phyloP scores from a whole-genome alignment of 2,888 invertebrate species.

The Panopea generosa region DNA sequence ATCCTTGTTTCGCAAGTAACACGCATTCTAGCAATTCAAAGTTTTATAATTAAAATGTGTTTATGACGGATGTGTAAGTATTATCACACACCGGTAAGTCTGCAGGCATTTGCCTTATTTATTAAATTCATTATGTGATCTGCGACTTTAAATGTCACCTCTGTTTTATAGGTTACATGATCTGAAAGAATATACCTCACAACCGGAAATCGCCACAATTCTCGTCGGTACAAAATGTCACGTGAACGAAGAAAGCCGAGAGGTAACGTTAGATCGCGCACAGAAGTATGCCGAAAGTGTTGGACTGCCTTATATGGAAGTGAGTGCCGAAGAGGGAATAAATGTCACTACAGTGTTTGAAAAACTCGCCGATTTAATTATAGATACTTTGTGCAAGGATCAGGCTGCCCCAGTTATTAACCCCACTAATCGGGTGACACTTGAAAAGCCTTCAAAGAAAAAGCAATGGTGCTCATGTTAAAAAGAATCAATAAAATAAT shows the following conservation, averaged over 20 bases:
- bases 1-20: no score
- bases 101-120: no score
- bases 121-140: no score
- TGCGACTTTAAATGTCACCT: no score
- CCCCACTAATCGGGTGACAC: slow-evolving; percentile 17
- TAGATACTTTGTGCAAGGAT: slow-evolving; percentile 47
- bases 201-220: slow-evolving; percentile 67
- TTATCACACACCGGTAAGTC: no score
- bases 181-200: slow-evolving; percentile 65
- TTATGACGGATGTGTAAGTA: no score
- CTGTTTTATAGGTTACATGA: slow-evolving; percentile 62
- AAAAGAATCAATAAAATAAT: no score
- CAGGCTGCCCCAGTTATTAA: slow-evolving; percentile 10
- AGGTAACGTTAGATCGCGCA: slow-evolving; percentile 69
- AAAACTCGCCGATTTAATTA: slow-evolving; percentile 66
- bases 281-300: slow-evolving; percentile 68
- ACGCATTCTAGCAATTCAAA: no score
- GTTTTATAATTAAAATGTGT: no score
- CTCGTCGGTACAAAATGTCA: slow-evolving; percentile 72
- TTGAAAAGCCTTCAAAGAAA: slow-evolving; percentile 8
- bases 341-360: slow-evolving; percentile 71
- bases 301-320: slow-evolving; percentile 73
- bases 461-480: slow-evolving; percentile 45
- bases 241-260: slow-evolving; percentile 57
- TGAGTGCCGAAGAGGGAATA: slow-evolving; percentile 64